Evolutionary conservation across 2,113 vertebrate genomes (phyloP).

Genomic region (Anguilla japonica): DNA sequence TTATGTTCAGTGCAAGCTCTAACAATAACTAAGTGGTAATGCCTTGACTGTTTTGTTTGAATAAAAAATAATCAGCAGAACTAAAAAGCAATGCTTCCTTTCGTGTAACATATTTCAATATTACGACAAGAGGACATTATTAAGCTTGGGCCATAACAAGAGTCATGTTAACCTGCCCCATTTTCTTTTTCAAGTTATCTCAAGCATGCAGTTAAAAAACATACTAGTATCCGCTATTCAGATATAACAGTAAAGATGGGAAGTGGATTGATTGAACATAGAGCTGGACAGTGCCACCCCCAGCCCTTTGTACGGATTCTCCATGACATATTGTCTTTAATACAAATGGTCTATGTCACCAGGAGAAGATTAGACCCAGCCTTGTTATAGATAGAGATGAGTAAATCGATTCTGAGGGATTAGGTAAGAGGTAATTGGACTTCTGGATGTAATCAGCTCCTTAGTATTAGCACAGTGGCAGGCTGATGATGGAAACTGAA

Average conservation of each 20-base stretch:
- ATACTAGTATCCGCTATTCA: background rate
- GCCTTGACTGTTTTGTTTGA: background rate
- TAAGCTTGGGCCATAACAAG: background rate
- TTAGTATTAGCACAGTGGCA: background rate
- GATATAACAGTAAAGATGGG: background rate
- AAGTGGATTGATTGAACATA: background rate
- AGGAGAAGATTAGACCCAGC: constrained; percentile 3
- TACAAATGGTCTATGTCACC: constrained; percentile 3
- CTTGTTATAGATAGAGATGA: background rate
- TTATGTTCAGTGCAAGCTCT: background rate
- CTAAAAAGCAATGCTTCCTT: background rate
- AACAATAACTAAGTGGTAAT: background rate
- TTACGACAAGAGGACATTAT: too few relatives aligned
- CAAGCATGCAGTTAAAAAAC: background rate
- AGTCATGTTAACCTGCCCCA: background rate
- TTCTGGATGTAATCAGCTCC: background rate
- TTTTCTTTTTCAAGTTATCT: background rate
- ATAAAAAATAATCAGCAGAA: background rate
- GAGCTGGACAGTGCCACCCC: background rate
- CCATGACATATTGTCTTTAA: background rate
- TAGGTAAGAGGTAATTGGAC: constrained; percentile 4
- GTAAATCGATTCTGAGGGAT: constrained; percentile 1
- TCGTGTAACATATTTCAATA: background rate
- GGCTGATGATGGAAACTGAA: background rate
- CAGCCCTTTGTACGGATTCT: background rate